These are phyloP conservation scores for Stegastes partitus DNA, from an alignment of 2,113 vertebrate genomes.

Conservation along the genomic window DNA sequence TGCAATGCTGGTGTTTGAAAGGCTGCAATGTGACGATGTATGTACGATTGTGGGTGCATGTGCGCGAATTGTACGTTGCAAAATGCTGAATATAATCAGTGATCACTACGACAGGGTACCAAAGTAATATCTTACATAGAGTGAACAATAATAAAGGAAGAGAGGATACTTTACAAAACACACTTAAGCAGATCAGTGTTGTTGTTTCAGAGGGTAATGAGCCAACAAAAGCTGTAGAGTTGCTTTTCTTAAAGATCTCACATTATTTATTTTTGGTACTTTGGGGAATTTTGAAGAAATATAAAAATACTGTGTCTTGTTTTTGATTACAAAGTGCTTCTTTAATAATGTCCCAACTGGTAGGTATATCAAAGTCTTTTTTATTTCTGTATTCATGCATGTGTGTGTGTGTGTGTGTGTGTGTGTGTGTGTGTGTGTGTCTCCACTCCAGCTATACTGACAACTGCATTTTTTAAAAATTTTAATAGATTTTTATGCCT, in stretches of 20 bases:
- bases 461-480: neutral
- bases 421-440: constrained; percentile 6
- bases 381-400: neutral
- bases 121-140: neutral
- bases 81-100: neutral
- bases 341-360: neutral
- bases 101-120: too few species aligned
- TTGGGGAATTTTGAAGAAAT: constrained; percentile 17
- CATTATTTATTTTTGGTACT: constrained; percentile 16
- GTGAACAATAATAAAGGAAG: neutral
- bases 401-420: neutral
- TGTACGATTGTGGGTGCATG: neutral
- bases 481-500: neutral
- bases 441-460: neutral
- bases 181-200: neutral
- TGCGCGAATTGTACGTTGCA: neutral
- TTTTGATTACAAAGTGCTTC: neutral
- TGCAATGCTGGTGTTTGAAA: neutral
- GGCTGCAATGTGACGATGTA: neutral
- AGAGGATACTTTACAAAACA: neutral
- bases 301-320: neutral
- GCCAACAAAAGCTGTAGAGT: neutral
- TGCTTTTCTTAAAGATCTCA: neutral
- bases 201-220: constrained; percentile 2
- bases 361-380: neutral